Conservation (phyloP, 2,797 vertebrate species). For the Siniperca obscura region DNA sequence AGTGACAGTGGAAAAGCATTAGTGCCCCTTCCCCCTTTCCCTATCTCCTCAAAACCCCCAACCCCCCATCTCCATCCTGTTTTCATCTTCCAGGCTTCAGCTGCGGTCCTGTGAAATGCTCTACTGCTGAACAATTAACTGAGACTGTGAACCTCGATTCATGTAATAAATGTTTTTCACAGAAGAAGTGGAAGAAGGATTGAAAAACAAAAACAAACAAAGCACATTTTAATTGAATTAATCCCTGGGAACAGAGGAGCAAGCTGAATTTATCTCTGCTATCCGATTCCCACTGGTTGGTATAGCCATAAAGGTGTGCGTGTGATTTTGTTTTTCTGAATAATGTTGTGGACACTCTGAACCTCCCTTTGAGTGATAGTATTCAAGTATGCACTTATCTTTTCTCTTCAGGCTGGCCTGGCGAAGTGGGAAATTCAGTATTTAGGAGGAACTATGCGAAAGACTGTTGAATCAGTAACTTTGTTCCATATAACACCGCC, state of each 20-base stretch:
- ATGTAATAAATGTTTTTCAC: constrained; percentile 83
- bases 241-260: constrained; percentile 68
- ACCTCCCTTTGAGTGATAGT: constrained; percentile 55
- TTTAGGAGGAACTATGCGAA: constrained; percentile 71
- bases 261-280: constrained; percentile 57
- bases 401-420: constrained; percentile 52
- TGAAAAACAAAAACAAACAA: constrained; percentile 42
- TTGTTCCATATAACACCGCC: constrained; percentile 72
- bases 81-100: constrained; percentile 82
- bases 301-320: constrained; percentile 55
- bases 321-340: constrained; percentile 64
- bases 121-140: constrained; percentile 83
- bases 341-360: constrained; percentile 46
- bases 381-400: constrained; percentile 66
- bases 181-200: constrained; percentile 64
- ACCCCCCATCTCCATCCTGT: constrained; percentile 60
- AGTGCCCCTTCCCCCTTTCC: constrained; percentile 56
- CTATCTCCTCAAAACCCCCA: constrained; percentile 36
- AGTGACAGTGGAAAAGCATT: constrained; percentile 78
- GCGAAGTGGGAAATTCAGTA: constrained; percentile 69
- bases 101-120: constrained; percentile 78
- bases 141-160: constrained; percentile 83
- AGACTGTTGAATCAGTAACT: constrained; percentile 76
- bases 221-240: constrained; percentile 79
- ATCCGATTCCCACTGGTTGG: constrained; percentile 42